Percentiles rank a stretch among this genome's conserved stretches.
Conservation (phyloP, 2,113 vertebrate species). For the Noturus placidus region DNA sequence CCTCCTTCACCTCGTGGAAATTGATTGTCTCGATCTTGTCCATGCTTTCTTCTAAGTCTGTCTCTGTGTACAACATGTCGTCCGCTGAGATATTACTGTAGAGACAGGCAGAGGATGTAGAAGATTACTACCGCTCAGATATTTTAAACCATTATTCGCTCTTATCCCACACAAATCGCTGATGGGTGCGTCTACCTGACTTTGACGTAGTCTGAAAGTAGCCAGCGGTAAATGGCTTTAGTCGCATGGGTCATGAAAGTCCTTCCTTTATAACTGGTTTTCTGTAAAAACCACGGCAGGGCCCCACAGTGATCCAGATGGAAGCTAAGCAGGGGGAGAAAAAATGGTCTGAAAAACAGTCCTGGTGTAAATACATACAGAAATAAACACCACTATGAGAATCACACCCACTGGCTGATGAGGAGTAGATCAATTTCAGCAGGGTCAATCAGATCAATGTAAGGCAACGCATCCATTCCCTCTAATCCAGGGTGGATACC, state of each 20-base stretch:
- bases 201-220: conserved; percentile 98
- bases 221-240: conserved; percentile 99
- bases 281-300: conserved; percentile 97
- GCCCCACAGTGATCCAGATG: conserved; percentile 98
- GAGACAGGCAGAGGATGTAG: conserved; percentile 2
- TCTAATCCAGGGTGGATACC: conserved; percentile 96
- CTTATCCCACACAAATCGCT: neutral
- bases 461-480: conserved; percentile 97
- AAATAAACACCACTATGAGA: neutral
- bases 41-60: conserved; percentile 97
- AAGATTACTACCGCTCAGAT: neutral
- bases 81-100: conserved; percentile 95
- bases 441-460: conserved; percentile 96
- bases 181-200: conserved; percentile 79
- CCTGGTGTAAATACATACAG: neutral
- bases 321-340: conserved; percentile 73
- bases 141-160: neutral
- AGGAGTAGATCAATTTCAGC: conserved; percentile 96
- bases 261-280: conserved; percentile 98
- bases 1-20: conserved; percentile 98
- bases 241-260: conserved; percentile 99
- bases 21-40: conserved; percentile 99
- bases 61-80: conserved; percentile 98
- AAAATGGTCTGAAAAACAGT: neutral
- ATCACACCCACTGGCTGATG: conserved; percentile 91